Percentiles rank a stretch among this genome's conserved stretches.
Evolutionary conservation across 2,888 invertebrate species (phyloP).

Genomic region (Euplagia quadripunctaria): DNA sequence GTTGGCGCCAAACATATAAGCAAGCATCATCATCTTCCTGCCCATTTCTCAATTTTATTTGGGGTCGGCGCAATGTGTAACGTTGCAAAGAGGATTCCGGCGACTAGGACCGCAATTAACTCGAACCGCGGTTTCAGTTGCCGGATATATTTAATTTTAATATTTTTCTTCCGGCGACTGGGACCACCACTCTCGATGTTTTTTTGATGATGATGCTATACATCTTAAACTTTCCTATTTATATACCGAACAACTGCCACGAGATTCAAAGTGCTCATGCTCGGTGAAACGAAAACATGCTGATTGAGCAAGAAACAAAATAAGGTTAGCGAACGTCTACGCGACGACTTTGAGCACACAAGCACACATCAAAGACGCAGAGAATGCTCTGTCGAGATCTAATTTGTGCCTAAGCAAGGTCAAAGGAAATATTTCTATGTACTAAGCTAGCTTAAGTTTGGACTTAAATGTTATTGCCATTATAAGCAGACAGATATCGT

Average conservation of each 20-base stretch:
- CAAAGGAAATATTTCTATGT: slow-evolving; percentile 6
- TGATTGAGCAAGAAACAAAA: not conserved
- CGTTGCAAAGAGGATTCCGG: no score
- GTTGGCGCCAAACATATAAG: no score
- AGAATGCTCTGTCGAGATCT: slow-evolving; percentile 4
- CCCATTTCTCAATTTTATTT: no score
- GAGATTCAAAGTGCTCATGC: slow-evolving; percentile 7
- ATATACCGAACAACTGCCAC: not conserved
- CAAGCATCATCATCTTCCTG: no score
- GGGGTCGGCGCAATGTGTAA: no score
- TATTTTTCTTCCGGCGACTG: no score
- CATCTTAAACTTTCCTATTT: no score
- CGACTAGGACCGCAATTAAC: no score
- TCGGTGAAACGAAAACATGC: slow-evolving; percentile 8
- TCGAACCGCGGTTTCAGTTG: no score
- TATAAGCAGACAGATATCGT: not conserved
- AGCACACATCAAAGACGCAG: not conserved
- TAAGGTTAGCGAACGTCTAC: not conserved
- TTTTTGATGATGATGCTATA: no score
- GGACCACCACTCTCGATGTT: no score
- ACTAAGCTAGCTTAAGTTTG: not conserved
- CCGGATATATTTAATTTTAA: no score
- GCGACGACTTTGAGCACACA: not conserved
- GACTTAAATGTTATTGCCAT: not conserved
- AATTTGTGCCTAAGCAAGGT: slow-evolving; percentile 1